Percentiles rank a stretch among this genome's conserved stretches.
Conservation (phyloP, 2,888 invertebrate species). For the Eristalis arbustorum region DNA sequence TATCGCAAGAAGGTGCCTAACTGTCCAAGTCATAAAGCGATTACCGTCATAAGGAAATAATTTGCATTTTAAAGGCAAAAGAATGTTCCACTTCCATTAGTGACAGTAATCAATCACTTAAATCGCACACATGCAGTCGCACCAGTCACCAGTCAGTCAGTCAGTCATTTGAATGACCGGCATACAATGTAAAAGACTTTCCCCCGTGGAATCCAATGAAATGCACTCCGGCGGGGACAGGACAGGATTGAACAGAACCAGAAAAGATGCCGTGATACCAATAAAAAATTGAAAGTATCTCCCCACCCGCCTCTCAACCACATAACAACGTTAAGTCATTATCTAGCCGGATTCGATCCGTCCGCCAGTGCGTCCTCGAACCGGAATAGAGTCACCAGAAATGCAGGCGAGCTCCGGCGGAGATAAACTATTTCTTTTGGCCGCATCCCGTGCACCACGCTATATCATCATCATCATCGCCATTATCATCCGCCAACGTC, state of each 20-base stretch:
- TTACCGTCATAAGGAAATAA: constrained; percentile 22
- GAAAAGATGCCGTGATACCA: constrained; percentile 14
- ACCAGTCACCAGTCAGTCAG: background rate
- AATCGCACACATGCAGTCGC: constrained; percentile 16
- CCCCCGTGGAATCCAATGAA: constrained; percentile 49
- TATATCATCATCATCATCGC: constrained; percentile 10
- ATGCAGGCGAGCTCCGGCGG: background rate
- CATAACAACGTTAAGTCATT: constrained; percentile 69
- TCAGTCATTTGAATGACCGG: background rate
- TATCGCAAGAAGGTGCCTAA: background rate
- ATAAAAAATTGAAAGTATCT: constrained; percentile 65
- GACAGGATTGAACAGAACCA: background rate
- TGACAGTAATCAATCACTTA: constrained; percentile 50
- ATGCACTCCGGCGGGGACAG: background rate
- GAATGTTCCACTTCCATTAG: constrained; percentile 43
- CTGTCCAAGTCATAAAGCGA: constrained; percentile 17
- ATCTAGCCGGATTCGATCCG: constrained; percentile 40
- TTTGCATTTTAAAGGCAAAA: constrained; percentile 43
- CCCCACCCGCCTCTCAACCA: background rate
- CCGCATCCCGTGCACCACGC: background rate
- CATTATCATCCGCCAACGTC: constrained; percentile 32
- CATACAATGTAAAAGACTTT: constrained; percentile 45
- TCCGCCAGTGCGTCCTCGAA: constrained; percentile 3
- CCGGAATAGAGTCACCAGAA: constrained; percentile 50
- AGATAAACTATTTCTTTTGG: constrained; percentile 50